Evolutionary conservation across 2,797 vertebrate species (phyloP), one percentile per base, ranked within the genome.

Genomic region (Gymnoscopelus braueri): DNA sequence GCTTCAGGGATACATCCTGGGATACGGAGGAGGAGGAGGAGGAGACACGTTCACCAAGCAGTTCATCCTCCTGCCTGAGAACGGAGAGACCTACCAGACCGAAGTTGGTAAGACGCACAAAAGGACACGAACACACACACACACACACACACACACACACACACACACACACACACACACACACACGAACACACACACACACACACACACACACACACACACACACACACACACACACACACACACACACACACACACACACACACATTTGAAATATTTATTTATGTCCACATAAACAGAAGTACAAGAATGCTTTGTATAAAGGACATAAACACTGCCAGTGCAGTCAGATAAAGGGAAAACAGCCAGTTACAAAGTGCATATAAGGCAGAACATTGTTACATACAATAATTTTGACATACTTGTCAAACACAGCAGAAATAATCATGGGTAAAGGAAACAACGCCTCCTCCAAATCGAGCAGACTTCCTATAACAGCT

Each of bases 1-100:
- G 75, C 89, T 96, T 47, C 91, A 96, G 87, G 95, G 95, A 35
- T 96, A 96, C 81, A 89, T 96, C 72, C 87, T 96, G 78, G 95
- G 95, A 56, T 96, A 96, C 12, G 95, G 95, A 69, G 95, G 92
- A 82, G 96, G 19, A 19, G 19, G 19, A 19, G 19, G 1, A 19
- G 19, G 68, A 48, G 7, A 39, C 35, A 87, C 94, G 61, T 94
- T 94, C 68, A 93, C 95, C 85, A 96, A 95, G 73, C 95, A 96
- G 63, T 96, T 95, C 83, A 94, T 96, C 74, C 94, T 94, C 70
- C 89, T 96, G 63, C 95, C 95, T 51, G 83, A 92, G 0, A 94
- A 95, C 44, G 95, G 95, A 58, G 93, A 94, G 76, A 88, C 84
- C 52, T 94, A 89, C 0, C 50, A 93, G 66, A 94, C 94, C 3